Base-by-base conservation (phyloP, 2,113 vertebrate species). In the Cyprinodon brontotheroides region DNA sequence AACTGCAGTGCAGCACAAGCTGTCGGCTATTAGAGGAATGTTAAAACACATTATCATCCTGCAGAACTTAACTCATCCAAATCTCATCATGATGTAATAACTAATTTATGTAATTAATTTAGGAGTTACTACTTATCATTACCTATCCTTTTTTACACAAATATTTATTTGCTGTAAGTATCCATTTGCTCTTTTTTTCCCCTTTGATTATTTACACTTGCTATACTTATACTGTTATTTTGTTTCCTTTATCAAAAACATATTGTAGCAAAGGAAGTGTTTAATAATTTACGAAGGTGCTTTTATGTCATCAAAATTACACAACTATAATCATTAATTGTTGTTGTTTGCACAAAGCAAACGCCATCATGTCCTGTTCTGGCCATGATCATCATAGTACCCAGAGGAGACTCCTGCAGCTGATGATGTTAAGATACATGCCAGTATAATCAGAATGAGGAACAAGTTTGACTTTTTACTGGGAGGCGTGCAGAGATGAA, bases 1-100 rank as follows among this genome's bases (percentile, higher is more conserved):
- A 50, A 77, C 0, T 61, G 14, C 1, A 22, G 41, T 43, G 37
- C 59, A 80, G 40, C 76, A 74, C 75, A 78, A 15, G 29, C 11
- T 22, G 7, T 22, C 17, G 17, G 38, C 12, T 20, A 3, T 40
- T 4, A 64, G 8, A 66, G 8, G 7, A 47, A 47, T 14, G 4
- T 39, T 13, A 29, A 22, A 65, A 43, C 17, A 6, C 0, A 38
- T 62, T 38, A 4, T 36, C 11, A 5, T 57, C 14, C 20, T 20
- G 50, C 13, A 57, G 17, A 2, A 57, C 50, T 57, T 57, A 3
- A 57, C 50, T 57, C 17, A 57, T n/a, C 10, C 17, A 8, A 57
- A 20, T 20, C 6, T 2, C 17, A 57, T n/a, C 17, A 15, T 8
- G 7, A 17, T 13, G 48, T 50, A 57, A 5, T 9, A 20, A n/a